These are phyloP conservation scores for Sterna hirundo DNA, from an alignment of 2,113 vertebrate species.

Conservation along the genomic window DNA sequence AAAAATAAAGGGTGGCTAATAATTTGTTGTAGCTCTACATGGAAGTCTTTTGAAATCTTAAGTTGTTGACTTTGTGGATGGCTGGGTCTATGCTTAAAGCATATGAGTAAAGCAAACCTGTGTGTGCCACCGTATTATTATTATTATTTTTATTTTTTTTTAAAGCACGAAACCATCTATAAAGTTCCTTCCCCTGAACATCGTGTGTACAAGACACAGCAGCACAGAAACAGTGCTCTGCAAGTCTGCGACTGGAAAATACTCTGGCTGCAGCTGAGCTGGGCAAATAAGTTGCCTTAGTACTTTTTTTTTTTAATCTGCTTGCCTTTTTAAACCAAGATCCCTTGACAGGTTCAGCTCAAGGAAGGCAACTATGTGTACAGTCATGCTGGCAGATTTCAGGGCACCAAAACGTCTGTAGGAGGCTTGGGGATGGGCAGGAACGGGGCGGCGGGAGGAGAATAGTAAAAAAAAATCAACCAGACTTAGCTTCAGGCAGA, in stretches of 20 bases:
- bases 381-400: background rate
- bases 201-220: background rate
- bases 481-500: background rate
- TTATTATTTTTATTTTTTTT: background rate
- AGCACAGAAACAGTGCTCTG: background rate
- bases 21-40: background rate
- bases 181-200: background rate
- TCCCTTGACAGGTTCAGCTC: background rate
- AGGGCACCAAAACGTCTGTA: background rate
- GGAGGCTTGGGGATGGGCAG: background rate
- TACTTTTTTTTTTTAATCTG: background rate
- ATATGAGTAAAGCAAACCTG: background rate
- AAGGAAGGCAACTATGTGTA: background rate
- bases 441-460: too few relatives aligned
- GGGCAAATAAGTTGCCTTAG: background rate
- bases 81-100: background rate
- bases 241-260: background rate
- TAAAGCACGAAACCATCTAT: background rate
- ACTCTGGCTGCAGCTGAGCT: background rate
- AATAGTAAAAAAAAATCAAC: background rate
- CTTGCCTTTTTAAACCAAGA: background rate
- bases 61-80: background rate
- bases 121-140: accelerated
- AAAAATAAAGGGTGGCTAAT: background rate
- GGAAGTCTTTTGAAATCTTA: background rate